Evolutionary conservation across 2,888 invertebrate genomes (phyloP), one percentile per base, ranked within the genome.

Genomic region (Entomobrya proxima): DNA sequence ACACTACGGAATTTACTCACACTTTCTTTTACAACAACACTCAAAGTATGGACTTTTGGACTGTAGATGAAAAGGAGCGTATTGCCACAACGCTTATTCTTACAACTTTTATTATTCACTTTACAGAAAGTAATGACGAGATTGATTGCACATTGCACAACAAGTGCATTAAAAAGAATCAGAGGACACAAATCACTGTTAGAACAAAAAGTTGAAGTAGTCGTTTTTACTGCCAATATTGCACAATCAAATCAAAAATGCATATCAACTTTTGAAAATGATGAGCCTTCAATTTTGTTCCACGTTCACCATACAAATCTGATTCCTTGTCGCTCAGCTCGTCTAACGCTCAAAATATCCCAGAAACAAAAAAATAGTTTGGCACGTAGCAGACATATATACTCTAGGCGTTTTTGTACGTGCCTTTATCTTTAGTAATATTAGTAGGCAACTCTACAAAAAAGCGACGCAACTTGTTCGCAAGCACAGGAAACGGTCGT

Each of bases 401-500:
- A 32, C 32, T 55, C 1, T 30, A 61, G 15, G 61, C n/a, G n/a
- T n/a, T n/a, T n/a, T n/a, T n/a, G n/a, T 32, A 61, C 61, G 61
- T 61, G 61, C 61, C 32, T 27, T 55, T 55, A 27, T 55, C 55
- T 27, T 47, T 13, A 15, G 47, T 47, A 47, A n/a, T 47, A 47
- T n/a, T n/a, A n/a, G n/a, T n/a, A n/a, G 6, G 24, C 18, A 21
- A 18, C 6, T 55, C 2, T 24, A 3, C 6, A 9, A 15, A 61
- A 35, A 15, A 47, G 9, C 27, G 15, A 9, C 74, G 32, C 74
- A 74, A 74, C 74, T 74, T 74, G 74, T 74, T 74, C 50, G 50
- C 74, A 74, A 50, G 50, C 74, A 74, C 74, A 74, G 74, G 74
- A 74, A 74, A 72, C 44, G 72, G 47, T 44, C 1, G 24, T 47